Base-by-base conservation (phyloP, 2,113 vertebrate species). In the Triplophysa rosa region DNA sequence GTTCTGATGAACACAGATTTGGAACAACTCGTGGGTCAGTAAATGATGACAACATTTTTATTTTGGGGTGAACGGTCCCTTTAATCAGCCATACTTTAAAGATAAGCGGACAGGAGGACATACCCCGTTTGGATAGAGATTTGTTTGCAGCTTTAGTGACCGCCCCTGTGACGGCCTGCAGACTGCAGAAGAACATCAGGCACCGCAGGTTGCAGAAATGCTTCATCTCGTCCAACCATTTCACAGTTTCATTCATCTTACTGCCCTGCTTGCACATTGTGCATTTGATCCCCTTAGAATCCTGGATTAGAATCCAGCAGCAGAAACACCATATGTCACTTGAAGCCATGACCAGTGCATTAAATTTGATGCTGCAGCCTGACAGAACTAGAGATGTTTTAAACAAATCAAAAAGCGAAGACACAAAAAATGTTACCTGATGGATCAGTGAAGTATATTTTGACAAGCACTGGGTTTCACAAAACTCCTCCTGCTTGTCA, bases 251-350 rank as follows among this genome's bases (percentile, higher is more conserved):
- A 2, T 89, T 92, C 84, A 99, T 95, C 87, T 95, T 96, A 69
- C 95, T 95, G 90, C 96, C 95, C 26, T 92, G 92, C 81, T 95
- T 94, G 62, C 98, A 99, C 56, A 88, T 89, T 84, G 97, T 94
- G 78, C 98, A 99, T 89, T 96, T 98, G 5, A 95, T 94, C 88
- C 98, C 95, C 98, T 99, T n/a, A n/a, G n/a, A n/a, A n/a, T n/a
- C n/a, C n/a, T n/a, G n/a, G n/a, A 70, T 33, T 5, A 49, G 23
- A 59, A 66, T 26, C 42, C 9, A 14, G 26, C 33, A 42, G 21
- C 37, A 67, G 17, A 40, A 23, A 80, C 13, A 77, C 23, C 26
- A 40, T 59, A 21, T 17, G 58, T 68, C 54, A 19, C 2, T 21
- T 17, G 11, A 52, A 54, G 49, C 13, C 49, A 52, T 14, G 16